A percentile compares a stretch with the other conserved stretches of the same genome.
Evolutionary conservation across 1,140 invertebrate species (phyloP).

Genomic region (Heliconius hewitsoni): DNA sequence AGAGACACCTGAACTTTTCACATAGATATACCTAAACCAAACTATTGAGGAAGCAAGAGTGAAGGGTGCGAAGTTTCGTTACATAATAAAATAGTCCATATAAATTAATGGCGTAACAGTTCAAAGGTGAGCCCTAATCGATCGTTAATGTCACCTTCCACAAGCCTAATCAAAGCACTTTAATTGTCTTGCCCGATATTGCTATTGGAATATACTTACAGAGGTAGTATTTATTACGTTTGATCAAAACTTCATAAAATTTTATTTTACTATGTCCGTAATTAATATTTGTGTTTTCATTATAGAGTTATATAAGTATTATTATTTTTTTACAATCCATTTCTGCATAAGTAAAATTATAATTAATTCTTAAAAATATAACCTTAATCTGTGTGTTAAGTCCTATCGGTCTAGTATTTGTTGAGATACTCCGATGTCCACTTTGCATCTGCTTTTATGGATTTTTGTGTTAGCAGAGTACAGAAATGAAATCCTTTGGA

Average conservation of each 20-base stretch:
- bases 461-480: too few relatives aligned
- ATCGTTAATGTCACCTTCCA: slow-evolving; percentile 35
- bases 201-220: not conserved
- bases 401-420: too few relatives aligned
- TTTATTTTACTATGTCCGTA: not conserved
- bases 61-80: not conserved
- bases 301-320: not conserved
- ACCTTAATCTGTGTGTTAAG: too few relatives aligned
- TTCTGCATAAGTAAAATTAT: too few relatives aligned
- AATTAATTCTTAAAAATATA: too few relatives aligned
- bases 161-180: slow-evolving; percentile 1
- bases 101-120: slow-evolving; percentile 19
- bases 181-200: slow-evolving; percentile 6
- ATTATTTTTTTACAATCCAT: too few relatives aligned
- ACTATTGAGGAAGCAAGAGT: not conserved
- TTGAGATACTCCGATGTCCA: too few relatives aligned
- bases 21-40: not conserved
- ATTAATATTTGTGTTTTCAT: not conserved
- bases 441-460: too few relatives aligned
- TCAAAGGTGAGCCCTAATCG: slow-evolving; percentile 35
- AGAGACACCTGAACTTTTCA: too few relatives aligned
- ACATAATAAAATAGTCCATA: slow-evolving; percentile 31
- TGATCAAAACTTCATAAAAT: not conserved
- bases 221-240: not conserved
- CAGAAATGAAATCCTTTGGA: too few relatives aligned